Conservation (phyloP, 2,797 vertebrate genomes). For the Danio choprae region DNA sequence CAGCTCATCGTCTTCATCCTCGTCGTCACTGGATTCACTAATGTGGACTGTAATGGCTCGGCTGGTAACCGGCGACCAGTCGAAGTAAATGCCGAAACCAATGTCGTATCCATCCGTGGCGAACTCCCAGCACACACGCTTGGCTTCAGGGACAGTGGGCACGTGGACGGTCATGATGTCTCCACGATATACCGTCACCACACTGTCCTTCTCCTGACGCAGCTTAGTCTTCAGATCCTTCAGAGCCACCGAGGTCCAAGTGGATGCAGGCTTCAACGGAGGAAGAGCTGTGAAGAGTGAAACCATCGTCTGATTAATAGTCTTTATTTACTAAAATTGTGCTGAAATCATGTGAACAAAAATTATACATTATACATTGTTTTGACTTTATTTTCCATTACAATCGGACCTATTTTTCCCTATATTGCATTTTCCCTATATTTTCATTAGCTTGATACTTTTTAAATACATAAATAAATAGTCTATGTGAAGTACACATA, state of each 20-base stretch:
- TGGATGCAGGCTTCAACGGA: conserved; percentile 84
- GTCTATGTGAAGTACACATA: no score
- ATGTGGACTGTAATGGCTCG: conserved; percentile 95
- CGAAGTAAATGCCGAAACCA: conserved; percentile 97
- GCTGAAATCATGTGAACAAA: no score
- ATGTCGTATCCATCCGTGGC: conserved; percentile 97
- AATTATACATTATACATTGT: no score
- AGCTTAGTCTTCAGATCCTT: conserved; percentile 95
- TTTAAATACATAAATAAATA: no score
- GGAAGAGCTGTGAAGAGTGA: conserved; percentile 80
- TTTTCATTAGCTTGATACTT: no score
- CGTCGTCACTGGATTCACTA: conserved; percentile 97
- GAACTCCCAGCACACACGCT: conserved; percentile 96
- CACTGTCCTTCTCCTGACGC: conserved; percentile 86
- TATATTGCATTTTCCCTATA: no score
- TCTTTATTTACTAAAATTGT: not conserved
- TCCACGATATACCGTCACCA: conserved; percentile 93
- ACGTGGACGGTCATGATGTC: conserved; percentile 96
- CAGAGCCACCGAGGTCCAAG: conserved; percentile 89
- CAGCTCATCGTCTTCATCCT: conserved; percentile 93
- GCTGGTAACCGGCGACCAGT: conserved; percentile 92
- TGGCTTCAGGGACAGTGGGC: conserved; percentile 92
- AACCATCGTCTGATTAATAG: not conserved
- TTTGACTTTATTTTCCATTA: no score
- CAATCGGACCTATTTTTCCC: no score